A percentile compares a stretch with the other conserved stretches of the same genome.
These are phyloP conservation scores for Pseudoips prasinana DNA, from an alignment of 2,888 invertebrate species.

Conservation along the genomic window DNA sequence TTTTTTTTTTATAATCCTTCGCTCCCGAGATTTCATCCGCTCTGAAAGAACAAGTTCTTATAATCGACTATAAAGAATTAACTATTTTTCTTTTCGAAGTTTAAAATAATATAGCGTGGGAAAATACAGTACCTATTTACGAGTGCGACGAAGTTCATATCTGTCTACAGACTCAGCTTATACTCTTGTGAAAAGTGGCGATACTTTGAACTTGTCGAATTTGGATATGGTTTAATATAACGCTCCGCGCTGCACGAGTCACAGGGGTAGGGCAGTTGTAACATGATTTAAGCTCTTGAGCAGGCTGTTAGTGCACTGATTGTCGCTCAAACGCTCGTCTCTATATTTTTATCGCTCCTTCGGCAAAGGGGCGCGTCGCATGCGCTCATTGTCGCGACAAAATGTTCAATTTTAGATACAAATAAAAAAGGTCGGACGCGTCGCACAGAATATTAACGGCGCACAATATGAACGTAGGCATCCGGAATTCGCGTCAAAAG, in stretches of 20 bases:
- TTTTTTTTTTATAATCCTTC: slow-evolving; percentile 37
- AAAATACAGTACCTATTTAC: no score
- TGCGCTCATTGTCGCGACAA: slow-evolving; percentile 78
- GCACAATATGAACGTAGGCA: slow-evolving; percentile 79
- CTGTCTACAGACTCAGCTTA: no score
- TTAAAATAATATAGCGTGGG: no score
- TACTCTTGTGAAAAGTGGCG: no score
- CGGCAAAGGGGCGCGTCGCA: slow-evolving; percentile 61
- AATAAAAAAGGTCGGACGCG: slow-evolving; percentile 82
- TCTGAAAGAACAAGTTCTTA: slow-evolving; percentile 34
- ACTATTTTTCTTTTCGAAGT: neutral
- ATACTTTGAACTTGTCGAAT: no score
- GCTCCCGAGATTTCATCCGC: slow-evolving; percentile 23
- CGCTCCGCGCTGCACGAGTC: no score
- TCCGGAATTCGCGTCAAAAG: slow-evolving; percentile 80
- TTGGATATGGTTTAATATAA: no score
- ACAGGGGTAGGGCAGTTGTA: no score
- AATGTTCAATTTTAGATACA: slow-evolving; percentile 82
- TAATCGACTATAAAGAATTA: slow-evolving; percentile 34
- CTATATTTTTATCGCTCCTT: slow-evolving; percentile 73
- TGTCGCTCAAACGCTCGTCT: slow-evolving; percentile 55
- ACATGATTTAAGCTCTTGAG: slow-evolving; percentile 45
- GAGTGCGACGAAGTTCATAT: no score
- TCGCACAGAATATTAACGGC: slow-evolving; percentile 79
- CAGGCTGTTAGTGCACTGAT: slow-evolving; percentile 62